A percentile compares a stretch with the other conserved stretches of the same genome.
Conservation (phyloP, 2,797 vertebrate genomes). For the Gambusia yucatana region DNA sequence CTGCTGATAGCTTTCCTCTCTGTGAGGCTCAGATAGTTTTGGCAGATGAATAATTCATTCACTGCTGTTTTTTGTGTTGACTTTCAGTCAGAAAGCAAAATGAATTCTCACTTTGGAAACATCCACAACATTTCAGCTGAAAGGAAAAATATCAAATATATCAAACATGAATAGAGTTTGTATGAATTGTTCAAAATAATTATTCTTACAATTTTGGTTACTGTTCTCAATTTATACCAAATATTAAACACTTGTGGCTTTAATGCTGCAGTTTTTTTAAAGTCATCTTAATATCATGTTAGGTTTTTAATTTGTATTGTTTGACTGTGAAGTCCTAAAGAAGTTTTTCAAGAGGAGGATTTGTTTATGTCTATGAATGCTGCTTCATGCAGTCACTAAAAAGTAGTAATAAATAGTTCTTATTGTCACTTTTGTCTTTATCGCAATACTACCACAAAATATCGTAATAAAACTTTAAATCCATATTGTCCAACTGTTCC, state of each 20-base stretch:
- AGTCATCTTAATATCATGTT: not conserved
- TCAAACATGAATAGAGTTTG: constrained; percentile 10
- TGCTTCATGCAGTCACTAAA: too few species aligned
- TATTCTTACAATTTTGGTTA: not conserved
- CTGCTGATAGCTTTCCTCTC: constrained; percentile 47
- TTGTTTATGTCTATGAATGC: too few species aligned
- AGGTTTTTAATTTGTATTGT: not conserved
- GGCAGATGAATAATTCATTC: constrained; percentile 66
- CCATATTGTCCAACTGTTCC: too few species aligned
- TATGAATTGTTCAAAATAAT: not conserved
- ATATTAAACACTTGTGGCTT: not conserved
- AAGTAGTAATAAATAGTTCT: too few species aligned
- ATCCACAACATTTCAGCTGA: constrained; percentile 26
- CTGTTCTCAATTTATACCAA: not conserved
- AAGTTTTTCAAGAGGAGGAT: too few species aligned
- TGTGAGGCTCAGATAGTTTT: constrained; percentile 47
- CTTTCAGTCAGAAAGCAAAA: constrained; percentile 45
- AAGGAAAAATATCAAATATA: constrained; percentile 12
- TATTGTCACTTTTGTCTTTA: too few species aligned
- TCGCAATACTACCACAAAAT: not conserved
- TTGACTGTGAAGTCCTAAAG: not conserved
- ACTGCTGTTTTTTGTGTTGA: constrained; percentile 33
- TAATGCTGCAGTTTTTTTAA: not conserved
- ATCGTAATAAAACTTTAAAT: too few species aligned
- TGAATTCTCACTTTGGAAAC: constrained; percentile 26